Evolutionary conservation across 2,113 vertebrate genomes (phyloP).

Genomic region (Xenopus borealis): DNA sequence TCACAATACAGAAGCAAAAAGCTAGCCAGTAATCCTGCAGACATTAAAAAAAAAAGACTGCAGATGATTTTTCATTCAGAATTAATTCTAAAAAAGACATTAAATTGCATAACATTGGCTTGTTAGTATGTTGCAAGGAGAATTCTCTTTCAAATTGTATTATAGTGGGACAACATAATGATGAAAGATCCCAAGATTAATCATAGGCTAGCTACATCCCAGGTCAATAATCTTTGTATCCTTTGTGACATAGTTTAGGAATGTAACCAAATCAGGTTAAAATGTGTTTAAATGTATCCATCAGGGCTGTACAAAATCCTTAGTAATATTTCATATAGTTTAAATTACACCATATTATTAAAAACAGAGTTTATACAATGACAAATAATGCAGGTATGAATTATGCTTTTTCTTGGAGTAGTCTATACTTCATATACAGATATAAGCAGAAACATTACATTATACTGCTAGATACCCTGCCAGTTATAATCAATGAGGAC

Average conservation of each 20-base stretch:
- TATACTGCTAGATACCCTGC: too few species aligned
- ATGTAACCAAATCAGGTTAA: not conserved
- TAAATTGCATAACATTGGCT: conserved; percentile 32
- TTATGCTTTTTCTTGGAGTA: too few species aligned
- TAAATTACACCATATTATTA: too few species aligned
- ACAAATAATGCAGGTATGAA: too few species aligned
- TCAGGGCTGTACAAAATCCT: too few species aligned
- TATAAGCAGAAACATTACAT: too few species aligned
- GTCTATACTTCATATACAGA: too few species aligned
- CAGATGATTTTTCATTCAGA: conserved; percentile 39
- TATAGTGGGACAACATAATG: conserved; percentile 13
- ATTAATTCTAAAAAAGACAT: conserved; percentile 13
- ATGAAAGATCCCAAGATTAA: conserved; percentile 33
- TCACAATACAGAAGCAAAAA: conserved; percentile 27
- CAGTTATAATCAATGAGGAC: too few species aligned
- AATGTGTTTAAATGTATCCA: not conserved
- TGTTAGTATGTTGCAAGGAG: not conserved
- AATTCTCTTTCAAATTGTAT: conserved; percentile 9
- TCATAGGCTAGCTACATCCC: conserved; percentile 22
- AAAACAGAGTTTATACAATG: too few species aligned
- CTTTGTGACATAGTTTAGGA: not conserved
- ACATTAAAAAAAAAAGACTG: conserved; percentile 38
- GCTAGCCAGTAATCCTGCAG: conserved; percentile 27
- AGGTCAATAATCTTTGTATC: conserved; percentile 26
- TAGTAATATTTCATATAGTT: too few species aligned